Conservation (phyloP, 1,140 invertebrate species). For the Theocolax elegans region DNA sequence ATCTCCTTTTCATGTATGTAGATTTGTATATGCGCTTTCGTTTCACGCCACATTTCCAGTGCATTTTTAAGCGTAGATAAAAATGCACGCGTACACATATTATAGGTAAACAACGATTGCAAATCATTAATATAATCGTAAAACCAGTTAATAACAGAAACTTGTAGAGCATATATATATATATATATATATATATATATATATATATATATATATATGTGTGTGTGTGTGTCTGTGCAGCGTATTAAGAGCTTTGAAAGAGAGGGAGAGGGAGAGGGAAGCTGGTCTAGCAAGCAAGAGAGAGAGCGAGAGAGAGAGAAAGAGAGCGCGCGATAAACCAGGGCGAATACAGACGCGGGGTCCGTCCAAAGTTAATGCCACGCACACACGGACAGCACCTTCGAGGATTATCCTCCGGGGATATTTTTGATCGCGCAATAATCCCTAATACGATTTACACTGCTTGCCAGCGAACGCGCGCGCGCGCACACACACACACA, state of each 20-base stretch:
- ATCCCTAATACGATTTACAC: slow-evolving; percentile 68
- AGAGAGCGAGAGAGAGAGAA: neutral
- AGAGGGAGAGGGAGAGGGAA: neutral
- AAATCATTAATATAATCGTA: neutral
- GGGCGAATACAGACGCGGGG: too few species aligned
- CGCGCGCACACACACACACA: slow-evolving; percentile 39
- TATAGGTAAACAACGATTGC: too few species aligned
- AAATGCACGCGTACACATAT: too few species aligned
- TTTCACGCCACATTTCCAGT: too few species aligned
- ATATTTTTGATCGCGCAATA: slow-evolving; percentile 69
- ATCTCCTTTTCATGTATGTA: too few species aligned
- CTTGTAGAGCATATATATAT: neutral
- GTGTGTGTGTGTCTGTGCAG: neutral
- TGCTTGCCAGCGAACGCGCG: slow-evolving; percentile 52
- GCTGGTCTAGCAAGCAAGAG: neutral
- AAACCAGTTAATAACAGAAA: neutral
- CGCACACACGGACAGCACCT: slow-evolving; percentile 39
- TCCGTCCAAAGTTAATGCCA: slow-evolving; percentile 17
- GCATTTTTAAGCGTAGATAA: too few species aligned
- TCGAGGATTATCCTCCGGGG: slow-evolving; percentile 62
- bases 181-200: slow-evolving; percentile 7
- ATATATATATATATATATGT: neutral
- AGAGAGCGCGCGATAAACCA: neutral
- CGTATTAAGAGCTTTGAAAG: slow-evolving; percentile 14
- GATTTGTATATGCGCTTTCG: too few species aligned